These are phyloP conservation scores for Drosophila mojavensis DNA, from an alignment of 1,140 invertebrate species.

Conservation along the genomic window DNA sequence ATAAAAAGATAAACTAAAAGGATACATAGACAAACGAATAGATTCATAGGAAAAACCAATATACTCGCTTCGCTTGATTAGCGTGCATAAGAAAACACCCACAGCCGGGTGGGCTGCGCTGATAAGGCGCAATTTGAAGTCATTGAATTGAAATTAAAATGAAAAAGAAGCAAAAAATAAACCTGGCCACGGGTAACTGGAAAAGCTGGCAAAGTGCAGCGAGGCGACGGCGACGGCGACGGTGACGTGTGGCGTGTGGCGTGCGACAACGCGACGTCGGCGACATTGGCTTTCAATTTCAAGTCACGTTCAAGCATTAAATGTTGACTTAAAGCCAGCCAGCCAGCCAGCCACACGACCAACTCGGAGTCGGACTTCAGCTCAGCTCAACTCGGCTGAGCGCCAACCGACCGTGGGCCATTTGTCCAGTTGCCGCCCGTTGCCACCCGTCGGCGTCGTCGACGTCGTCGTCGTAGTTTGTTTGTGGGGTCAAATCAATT, in stretches of 20 bases:
- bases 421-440: slow-evolving; percentile 35
- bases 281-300: slow-evolving; percentile 70
- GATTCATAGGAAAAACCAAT: too few relatives aligned
- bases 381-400: slow-evolving; percentile 35
- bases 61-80: too few relatives aligned
- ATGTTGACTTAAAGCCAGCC: slow-evolving; percentile 45
- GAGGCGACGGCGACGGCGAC: too few relatives aligned
- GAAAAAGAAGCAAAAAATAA: too few relatives aligned
- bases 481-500: slow-evolving; percentile 54
- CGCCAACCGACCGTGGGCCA: slow-evolving; percentile 51
- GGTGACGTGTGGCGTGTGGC: background rate
- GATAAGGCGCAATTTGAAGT: slow-evolving; percentile 19
- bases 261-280: background rate
- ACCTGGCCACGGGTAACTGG: background rate
- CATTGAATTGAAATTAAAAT: too few relatives aligned
- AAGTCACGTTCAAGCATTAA: slow-evolving; percentile 66
- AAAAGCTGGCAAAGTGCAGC: background rate
- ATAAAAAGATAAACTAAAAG: too few relatives aligned
- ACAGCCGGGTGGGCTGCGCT: slow-evolving; percentile 7
- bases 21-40: too few relatives aligned
- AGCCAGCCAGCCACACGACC: slow-evolving; percentile 22
- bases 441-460: background rate
- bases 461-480: background rate
- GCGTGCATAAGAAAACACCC: slow-evolving; percentile 15
- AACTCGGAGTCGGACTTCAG: slow-evolving; percentile 10